A percentile compares a stretch with the other conserved stretches of the same genome.
phyloP scores from a whole-genome alignment of 2,113 vertebrate genomes.

The Pterocles burchelli region DNA sequence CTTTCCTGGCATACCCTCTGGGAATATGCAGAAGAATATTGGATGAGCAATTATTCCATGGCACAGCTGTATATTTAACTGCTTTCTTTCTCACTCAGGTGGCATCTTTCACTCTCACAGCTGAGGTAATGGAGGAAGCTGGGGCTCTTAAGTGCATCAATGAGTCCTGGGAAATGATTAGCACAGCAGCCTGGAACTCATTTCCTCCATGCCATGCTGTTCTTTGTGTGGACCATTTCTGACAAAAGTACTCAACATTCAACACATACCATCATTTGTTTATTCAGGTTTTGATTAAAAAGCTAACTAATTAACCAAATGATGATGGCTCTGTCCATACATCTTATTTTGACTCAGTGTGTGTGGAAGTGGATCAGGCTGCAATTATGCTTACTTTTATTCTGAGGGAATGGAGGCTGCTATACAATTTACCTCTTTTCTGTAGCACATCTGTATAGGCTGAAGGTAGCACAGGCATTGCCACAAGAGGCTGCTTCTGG shows the following conservation, averaged over 20 bases:
- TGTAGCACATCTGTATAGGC: neutral
- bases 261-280: neutral
- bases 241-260: neutral
- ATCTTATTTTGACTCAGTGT: neutral
- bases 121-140: neutral
- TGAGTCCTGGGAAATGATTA: neutral
- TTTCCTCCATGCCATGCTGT: neutral
- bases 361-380: neutral
- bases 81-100: constrained; percentile 2
- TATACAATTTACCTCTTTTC: neutral
- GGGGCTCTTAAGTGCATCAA: neutral
- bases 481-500: neutral
- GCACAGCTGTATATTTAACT: constrained; percentile 34
- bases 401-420: neutral
- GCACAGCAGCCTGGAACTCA: neutral
- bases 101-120: constrained; percentile 7
- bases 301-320: neutral
- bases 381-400: neutral
- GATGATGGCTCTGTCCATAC: neutral
- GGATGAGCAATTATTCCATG: constrained; percentile 38
- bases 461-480: neutral
- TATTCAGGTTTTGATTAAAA: neutral
- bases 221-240: neutral
- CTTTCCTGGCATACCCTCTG: constrained; percentile 51
- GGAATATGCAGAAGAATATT: constrained; percentile 24